phyloP scores from a whole-genome alignment of 2,888 invertebrate species.

The Agapetus fuscipes region DNA sequence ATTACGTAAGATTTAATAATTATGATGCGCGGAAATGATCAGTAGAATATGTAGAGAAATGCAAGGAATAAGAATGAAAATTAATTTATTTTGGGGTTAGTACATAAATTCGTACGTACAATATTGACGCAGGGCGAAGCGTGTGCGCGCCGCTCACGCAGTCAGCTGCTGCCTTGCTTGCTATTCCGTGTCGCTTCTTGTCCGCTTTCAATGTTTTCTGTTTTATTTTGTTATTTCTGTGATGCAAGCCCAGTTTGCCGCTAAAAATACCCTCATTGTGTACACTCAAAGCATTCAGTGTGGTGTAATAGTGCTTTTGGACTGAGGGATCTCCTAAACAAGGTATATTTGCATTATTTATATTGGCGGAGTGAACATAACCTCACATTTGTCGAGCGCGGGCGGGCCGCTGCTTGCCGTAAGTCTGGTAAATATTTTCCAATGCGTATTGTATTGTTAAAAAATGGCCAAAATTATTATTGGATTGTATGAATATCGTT shows the following conservation, averaged over 20 bases:
- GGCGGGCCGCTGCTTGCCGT: too few relatives aligned
- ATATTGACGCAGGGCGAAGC: conserved; percentile 27
- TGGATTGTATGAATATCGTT: too few relatives aligned
- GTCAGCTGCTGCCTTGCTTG: conserved; percentile 63
- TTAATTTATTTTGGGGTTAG: too few relatives aligned
- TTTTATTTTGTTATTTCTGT: conserved; percentile 49
- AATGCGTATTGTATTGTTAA: not conserved
- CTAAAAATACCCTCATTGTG: conserved; percentile 36
- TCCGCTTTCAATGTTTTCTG: conserved; percentile 50
- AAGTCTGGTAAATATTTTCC: not conserved
- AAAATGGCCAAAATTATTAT: too few relatives aligned
- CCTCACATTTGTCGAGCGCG: conserved; percentile 35
- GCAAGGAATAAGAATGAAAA: too few relatives aligned
- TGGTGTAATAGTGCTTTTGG: conserved; percentile 36
- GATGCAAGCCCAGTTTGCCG: conserved; percentile 45
- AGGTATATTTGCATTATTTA: conserved; percentile 47
- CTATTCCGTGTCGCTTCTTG: conserved; percentile 55
- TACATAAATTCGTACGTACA: too few relatives aligned
- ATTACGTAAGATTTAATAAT: too few relatives aligned
- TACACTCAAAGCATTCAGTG: conserved; percentile 33
- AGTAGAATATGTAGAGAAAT: too few relatives aligned
- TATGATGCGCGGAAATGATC: too few relatives aligned
- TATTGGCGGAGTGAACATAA: conserved; percentile 45
- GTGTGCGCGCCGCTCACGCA: conserved; percentile 28
- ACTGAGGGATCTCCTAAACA: conserved; percentile 32